A percentile compares a stretch with the other conserved stretches of the same genome.
Conservation (phyloP, 2,113 vertebrate species). For the Bagarius yarrelli region DNA sequence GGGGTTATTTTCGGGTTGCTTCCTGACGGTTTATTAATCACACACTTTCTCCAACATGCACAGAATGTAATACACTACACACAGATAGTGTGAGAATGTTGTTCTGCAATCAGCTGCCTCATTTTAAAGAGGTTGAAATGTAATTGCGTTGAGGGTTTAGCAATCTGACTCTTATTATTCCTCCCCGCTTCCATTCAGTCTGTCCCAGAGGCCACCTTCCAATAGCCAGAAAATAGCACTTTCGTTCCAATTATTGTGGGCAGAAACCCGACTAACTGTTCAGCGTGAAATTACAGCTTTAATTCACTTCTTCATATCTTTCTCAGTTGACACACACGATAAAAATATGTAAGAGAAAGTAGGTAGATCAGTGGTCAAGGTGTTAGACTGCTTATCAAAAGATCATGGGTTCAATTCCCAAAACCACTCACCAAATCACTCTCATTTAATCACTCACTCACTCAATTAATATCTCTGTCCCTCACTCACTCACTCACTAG, state of each 20-base stretch:
- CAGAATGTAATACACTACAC: constrained; percentile 3
- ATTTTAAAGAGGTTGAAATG: constrained; percentile 12
- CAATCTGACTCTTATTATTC: constrained; percentile 13
- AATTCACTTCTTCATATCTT: constrained; percentile 10
- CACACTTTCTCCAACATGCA: background rate
- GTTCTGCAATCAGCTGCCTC: constrained; percentile 1
- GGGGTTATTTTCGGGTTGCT: background rate
- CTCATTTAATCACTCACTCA: too few relatives aligned
- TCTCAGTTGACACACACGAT: too few relatives aligned
- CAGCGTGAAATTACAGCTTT: constrained; percentile 7
- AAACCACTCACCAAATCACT: too few relatives aligned
- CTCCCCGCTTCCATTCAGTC: background rate
- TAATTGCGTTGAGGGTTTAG: constrained; percentile 19
- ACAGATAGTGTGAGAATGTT: background rate
- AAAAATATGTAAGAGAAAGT: too few relatives aligned
- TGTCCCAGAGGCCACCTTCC: background rate
- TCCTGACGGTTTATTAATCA: constrained; percentile 21
- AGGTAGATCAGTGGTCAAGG: too few relatives aligned
- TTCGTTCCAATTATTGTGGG: constrained; percentile 4
- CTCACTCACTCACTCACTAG: too few relatives aligned
- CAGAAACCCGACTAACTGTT: background rate
- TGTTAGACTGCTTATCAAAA: too few relatives aligned
- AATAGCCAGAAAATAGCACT: constrained; percentile 8
- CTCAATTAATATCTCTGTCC: too few relatives aligned
- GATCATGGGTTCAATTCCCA: too few relatives aligned